A percentile compares a stretch with the other conserved stretches of the same genome.
Evolutionary conservation across 2,797 vertebrate species (phyloP).

Genomic region (Acridotheres tristis): DNA sequence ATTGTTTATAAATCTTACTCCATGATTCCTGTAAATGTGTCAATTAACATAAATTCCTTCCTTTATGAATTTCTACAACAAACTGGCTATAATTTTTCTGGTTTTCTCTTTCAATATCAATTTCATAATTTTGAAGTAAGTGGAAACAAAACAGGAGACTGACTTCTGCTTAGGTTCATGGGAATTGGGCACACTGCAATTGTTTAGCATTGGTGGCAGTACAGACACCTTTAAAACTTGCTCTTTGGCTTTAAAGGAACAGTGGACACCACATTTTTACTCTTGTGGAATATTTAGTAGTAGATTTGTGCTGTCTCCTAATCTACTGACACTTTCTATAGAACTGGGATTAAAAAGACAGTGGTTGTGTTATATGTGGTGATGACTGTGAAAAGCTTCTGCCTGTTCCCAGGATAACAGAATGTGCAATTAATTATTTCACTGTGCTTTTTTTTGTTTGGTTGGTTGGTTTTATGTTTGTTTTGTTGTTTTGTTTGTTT

Average conservation of each 20-base stretch:
- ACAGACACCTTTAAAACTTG: neutral
- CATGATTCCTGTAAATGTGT: neutral
- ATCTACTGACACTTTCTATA: neutral
- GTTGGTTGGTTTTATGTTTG: too few relatives aligned
- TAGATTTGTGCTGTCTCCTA: neutral
- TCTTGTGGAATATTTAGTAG: neutral
- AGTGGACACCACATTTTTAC: neutral
- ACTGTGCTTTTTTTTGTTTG: neutral
- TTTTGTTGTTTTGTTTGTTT: too few relatives aligned
- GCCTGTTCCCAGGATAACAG: neutral
- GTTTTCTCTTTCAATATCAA: neutral
- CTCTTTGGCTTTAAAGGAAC: neutral
- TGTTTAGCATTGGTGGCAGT: neutral
- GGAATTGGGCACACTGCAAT: neutral
- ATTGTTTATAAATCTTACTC: neutral
- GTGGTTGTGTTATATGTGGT: neutral
- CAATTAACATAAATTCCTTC: neutral
- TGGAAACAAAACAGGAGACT: neutral
- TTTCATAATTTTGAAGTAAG: neutral
- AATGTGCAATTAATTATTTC: neutral
- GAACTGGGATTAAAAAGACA: neutral
- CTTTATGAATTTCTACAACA: neutral
- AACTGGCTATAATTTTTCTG: neutral
- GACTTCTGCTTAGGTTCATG: neutral
- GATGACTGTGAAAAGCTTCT: neutral